Evolutionary conservation across 2,113 vertebrate species (phyloP), one percentile per base, ranked within the genome.

Genomic region (Taurulus bubalis): DNA sequence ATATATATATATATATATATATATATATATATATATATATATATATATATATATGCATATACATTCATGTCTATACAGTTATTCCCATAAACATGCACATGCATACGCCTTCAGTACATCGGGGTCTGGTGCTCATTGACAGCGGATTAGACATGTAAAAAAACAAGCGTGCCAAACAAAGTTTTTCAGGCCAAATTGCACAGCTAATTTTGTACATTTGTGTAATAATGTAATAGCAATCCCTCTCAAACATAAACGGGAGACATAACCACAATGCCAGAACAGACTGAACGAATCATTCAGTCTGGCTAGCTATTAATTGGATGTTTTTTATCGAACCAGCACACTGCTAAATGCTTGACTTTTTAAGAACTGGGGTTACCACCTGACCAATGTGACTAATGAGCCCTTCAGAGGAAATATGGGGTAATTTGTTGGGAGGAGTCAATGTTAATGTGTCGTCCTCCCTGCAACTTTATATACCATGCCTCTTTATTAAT

Each of bases 401-500:
- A 76, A 86, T 49, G 34, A 79, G 71, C 64, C 69, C 71, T 83
- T 80, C 28, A 64, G 53, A 38, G 49, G 51, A 53, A 62, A 36
- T 4, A 8, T 0, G 26, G 45, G 63, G 6, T 74, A 20, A 80
- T 63, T 79, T 83, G 38, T 75, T 2, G 30, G 22, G 53, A 77
- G 60, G 60, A 65, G 49, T 71, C 8, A 45, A 4, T 22, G 71
- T 79, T 70, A 74, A 79, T 55, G 53, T 69, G 32, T 58, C 49
- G 49, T 53, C 63, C 84, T 70, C 40, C 24, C 40, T 63, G 58
- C 8, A 34, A 16, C 51, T 30, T 71, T 16, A 58, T 66, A 24
- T 64, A n/a, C n/a, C 36, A 53, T 47, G n/a, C 10, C 60, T 80
- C 45, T 53, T 70, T 81, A 68, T 16, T 68, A 24, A 73, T 6